phyloP scores from a whole-genome alignment of 2,797 vertebrate species.

The Cyprinodon diabolis region DNA sequence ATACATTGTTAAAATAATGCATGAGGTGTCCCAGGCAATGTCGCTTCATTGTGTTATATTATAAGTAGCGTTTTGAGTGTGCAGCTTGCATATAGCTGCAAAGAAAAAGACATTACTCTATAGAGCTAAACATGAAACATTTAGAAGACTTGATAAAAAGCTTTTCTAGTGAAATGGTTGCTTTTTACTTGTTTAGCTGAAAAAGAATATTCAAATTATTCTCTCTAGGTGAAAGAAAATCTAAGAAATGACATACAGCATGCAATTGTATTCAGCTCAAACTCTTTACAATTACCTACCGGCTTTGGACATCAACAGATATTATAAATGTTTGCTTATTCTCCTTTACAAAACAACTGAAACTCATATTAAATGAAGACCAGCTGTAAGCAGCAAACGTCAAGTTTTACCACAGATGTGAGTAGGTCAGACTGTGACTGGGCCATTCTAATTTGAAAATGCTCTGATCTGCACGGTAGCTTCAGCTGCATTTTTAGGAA shows the following conservation, averaged over 20 bases:
- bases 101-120: background rate
- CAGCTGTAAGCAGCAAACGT: background rate
- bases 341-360: background rate
- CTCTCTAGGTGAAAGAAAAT: background rate
- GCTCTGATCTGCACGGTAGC: background rate
- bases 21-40: constrained; percentile 63
- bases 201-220: constrained; percentile 5
- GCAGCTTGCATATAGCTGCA: background rate
- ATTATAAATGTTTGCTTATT: too few species aligned
- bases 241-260: background rate
- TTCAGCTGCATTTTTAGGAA: background rate
- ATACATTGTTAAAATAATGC: constrained; percentile 77
- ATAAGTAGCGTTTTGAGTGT: constrained; percentile 27
- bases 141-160: background rate
- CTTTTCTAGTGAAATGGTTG: background rate
- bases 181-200: background rate
- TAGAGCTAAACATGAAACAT: constrained; percentile 6
- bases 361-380: background rate
- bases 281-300: background rate
- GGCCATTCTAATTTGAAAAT: background rate
- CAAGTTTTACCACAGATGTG: background rate
- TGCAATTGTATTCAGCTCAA: background rate
- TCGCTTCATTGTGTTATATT: constrained; percentile 55
- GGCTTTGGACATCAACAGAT: too few species aligned
- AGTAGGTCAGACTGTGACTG: background rate